phyloP scores from a whole-genome alignment of 1,140 invertebrate species.

The Leptinotarsa undecemlineata region DNA sequence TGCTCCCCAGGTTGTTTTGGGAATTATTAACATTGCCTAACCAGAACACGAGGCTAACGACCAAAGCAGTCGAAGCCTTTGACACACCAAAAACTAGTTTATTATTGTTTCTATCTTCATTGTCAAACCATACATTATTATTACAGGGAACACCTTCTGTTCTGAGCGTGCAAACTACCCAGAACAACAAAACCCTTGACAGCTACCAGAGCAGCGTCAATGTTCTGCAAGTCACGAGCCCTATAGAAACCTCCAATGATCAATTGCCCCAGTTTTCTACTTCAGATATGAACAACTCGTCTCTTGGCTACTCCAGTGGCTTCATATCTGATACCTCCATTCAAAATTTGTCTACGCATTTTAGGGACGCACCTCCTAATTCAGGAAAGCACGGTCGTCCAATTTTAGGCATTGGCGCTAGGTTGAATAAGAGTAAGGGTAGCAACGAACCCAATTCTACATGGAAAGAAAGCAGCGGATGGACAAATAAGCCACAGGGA shows the following conservation, averaged over 20 bases:
- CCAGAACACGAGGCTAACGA: no score
- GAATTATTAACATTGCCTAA: no score
- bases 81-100: no score
- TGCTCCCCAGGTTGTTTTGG: no score
- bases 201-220: conserved; percentile 46
- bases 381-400: conserved; percentile 41
- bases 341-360: conserved; percentile 4
- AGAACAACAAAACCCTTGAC: conserved; percentile 42
- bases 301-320: conserved; percentile 14
- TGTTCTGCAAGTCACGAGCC: conserved; percentile 46
- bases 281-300: background rate
- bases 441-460: conserved; percentile 12
- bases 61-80: no score
- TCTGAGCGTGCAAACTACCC: conserved; percentile 42
- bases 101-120: no score
- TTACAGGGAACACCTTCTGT: conserved; percentile 38
- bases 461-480: conserved; percentile 32
- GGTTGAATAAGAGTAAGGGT: conserved; percentile 33
- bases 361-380: background rate
- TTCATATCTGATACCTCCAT: conserved; percentile 25
- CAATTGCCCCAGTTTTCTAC: background rate
- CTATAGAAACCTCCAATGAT: conserved; percentile 11
- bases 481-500: conserved; percentile 31
- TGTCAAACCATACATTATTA: background rate
- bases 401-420: conserved; percentile 44